Evolutionary conservation across 2,888 invertebrate genomes (phyloP).

Genomic region (Polydrusus tereticollis): DNA sequence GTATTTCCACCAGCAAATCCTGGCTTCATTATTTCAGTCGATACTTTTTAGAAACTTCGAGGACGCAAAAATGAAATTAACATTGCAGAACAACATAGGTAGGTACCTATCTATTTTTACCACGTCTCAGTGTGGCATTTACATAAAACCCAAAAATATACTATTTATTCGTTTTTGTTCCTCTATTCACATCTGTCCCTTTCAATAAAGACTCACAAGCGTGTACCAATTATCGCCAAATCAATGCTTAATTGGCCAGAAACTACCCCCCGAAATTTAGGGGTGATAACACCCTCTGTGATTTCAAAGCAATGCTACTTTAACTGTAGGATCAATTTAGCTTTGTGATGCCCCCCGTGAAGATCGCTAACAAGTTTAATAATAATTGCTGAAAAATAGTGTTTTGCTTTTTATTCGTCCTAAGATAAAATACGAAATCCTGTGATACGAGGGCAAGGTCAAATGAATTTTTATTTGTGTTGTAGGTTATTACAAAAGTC

Average conservation of each 20-base stretch:
- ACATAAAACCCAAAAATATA: background rate
- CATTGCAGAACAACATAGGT: too few species aligned
- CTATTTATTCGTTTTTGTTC: too few species aligned
- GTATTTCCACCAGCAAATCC: too few species aligned
- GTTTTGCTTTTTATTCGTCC: background rate
- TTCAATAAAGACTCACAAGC: conserved; percentile 24
- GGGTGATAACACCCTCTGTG: conserved; percentile 20
- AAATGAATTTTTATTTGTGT: too few species aligned
- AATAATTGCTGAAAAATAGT: conserved; percentile 4
- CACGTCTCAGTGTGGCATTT: background rate
- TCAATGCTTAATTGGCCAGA: conserved; percentile 44
- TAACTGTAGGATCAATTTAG: conserved; percentile 15
- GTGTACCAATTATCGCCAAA: conserved; percentile 38
- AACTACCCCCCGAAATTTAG: conserved; percentile 21
- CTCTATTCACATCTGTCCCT: conserved; percentile 29
- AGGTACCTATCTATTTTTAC: too few species aligned
- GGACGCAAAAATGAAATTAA: too few species aligned
- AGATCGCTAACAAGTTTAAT: background rate
- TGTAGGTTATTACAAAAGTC: too few species aligned
- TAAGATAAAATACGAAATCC: too few species aligned
- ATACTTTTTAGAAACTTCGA: too few species aligned
- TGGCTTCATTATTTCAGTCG: too few species aligned
- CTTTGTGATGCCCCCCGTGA: background rate
- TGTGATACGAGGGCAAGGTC: too few species aligned
- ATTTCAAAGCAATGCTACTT: conserved; percentile 19